These are phyloP conservation scores for Aphrocallistes beatrix DNA, from an alignment of 37 sponge, comb jelly and placozoan genomes.

Conservation along the genomic window DNA sequence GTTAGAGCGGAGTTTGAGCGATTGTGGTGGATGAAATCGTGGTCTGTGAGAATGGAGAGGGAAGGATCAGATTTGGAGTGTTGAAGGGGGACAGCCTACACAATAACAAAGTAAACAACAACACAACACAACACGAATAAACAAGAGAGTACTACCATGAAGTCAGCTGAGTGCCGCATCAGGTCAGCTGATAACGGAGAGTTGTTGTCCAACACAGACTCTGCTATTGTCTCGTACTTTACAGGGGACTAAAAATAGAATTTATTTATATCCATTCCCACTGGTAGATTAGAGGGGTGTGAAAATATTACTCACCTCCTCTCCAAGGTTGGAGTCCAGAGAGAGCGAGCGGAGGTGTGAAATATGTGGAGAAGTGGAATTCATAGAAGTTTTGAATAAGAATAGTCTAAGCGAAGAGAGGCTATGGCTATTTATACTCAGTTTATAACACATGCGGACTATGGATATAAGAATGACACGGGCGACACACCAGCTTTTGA, in stretches of 20 bases:
- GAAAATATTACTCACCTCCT: not conserved
- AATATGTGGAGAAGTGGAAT: not conserved
- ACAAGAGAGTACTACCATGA: not conserved
- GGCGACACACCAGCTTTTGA: no score
- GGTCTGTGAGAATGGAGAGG: not conserved
- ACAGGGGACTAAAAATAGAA: not conserved
- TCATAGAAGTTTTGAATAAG: not conserved
- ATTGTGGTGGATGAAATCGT: not conserved
- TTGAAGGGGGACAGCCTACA: not conserved
- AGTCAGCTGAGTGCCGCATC: not conserved
- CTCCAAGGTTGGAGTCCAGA: not conserved
- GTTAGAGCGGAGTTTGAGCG: not conserved
- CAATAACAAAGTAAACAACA: not conserved
- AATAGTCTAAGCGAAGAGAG: not conserved
- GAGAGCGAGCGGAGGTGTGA: not conserved
- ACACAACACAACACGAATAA: not conserved
- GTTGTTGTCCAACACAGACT: not conserved
- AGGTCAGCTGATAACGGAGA: not conserved
- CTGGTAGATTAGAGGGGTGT: no score
- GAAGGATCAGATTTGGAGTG: not conserved
- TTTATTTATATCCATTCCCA: no score
- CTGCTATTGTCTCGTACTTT: not conserved
- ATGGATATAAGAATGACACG: no score
- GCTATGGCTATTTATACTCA: not conserved
- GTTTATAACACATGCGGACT: no score